Evolutionary conservation across 1,140 invertebrate genomes (phyloP).

Genomic region (Lordiphosa mommai): DNA sequence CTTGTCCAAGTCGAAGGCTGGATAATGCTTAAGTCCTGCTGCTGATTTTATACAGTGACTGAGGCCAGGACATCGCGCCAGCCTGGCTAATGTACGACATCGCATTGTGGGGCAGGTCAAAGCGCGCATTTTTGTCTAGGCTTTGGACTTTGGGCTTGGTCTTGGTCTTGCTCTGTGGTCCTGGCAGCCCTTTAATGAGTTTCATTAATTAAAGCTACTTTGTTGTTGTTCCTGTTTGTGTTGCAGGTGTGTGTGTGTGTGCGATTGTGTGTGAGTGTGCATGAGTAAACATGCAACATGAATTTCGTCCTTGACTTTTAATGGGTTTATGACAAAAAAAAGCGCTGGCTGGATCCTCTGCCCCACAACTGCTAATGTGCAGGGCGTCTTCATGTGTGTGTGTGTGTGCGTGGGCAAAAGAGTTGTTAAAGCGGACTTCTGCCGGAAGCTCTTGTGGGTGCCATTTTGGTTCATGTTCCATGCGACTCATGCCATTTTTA

Average conservation of each 20-base stretch:
- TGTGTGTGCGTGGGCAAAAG: conserved; percentile 53
- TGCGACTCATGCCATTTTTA: conserved; percentile 66
- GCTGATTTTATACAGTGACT: conserved; percentile 16
- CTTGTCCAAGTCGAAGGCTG: conserved; percentile 24
- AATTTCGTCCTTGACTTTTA: conserved; percentile 77
- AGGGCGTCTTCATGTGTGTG: conserved; percentile 33
- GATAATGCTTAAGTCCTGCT: conserved; percentile 31
- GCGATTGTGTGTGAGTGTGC: conserved; percentile 31
- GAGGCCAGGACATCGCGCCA: conserved; percentile 12
- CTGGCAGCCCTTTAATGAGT: conserved; percentile 67
- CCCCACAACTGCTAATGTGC: conserved; percentile 52
- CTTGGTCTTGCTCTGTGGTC: conserved; percentile 13
- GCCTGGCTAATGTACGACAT: conserved; percentile 58
- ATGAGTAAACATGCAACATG: conserved; percentile 71
- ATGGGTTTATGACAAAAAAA: conserved; percentile 77
- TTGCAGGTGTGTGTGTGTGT: neutral
- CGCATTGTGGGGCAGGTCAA: conserved; percentile 76
- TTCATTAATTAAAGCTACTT: conserved; percentile 78
- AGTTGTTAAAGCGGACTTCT: conserved; percentile 72
- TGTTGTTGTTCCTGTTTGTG: conserved; percentile 44
- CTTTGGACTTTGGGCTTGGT: conserved; percentile 6
- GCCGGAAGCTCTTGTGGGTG: conserved; percentile 72
- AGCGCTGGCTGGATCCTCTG: conserved; percentile 24
- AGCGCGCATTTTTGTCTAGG: conserved; percentile 48
- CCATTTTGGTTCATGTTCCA: conserved; percentile 71